Percentiles rank a stretch among this genome's conserved stretches.
These are phyloP conservation scores for Polietes domitor DNA, from an alignment of 2,888 invertebrate genomes.

Conservation along the genomic window DNA sequence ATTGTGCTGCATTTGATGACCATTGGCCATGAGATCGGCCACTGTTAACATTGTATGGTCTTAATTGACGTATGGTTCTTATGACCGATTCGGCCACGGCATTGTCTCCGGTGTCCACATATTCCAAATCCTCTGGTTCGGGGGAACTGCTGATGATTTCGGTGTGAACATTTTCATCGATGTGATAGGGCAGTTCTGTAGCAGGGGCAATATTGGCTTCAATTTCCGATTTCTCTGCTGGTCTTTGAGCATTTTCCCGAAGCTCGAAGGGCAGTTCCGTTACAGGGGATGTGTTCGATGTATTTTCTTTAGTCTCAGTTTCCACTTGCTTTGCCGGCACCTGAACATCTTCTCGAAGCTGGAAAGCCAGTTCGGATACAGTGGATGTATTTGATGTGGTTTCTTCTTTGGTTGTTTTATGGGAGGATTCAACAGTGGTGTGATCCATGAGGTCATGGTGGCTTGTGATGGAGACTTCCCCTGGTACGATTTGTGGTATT, in stretches of 20 bases:
- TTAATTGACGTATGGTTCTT: constrained; percentile 77
- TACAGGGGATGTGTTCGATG: neutral
- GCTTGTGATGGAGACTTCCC: neutral
- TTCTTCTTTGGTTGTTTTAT: neutral
- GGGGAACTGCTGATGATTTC: constrained; percentile 47
- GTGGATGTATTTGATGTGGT: neutral
- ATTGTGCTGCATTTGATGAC: constrained; percentile 48
- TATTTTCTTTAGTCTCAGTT: neutral
- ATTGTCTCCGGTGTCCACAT: constrained; percentile 70
- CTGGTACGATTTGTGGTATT: neutral
- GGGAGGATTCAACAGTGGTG: neutral
- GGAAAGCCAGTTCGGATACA: neutral
- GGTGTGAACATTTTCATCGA: neutral
- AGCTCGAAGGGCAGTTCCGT: neutral
- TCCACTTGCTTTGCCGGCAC: no score
- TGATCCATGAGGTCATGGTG: neutral
- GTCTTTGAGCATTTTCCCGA: no score
- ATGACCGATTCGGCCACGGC: constrained; percentile 72
- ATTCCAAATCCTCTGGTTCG: constrained; percentile 65
- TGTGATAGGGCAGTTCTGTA: neutral
- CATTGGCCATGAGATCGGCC: constrained; percentile 71
- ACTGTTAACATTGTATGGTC: constrained; percentile 68
- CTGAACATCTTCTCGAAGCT: no score
- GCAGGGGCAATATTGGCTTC: constrained; percentile 7
- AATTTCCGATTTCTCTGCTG: neutral